Evolutionary conservation across 2,797 vertebrate genomes (phyloP).

Genomic region (Sebastes oblongus): DNA sequence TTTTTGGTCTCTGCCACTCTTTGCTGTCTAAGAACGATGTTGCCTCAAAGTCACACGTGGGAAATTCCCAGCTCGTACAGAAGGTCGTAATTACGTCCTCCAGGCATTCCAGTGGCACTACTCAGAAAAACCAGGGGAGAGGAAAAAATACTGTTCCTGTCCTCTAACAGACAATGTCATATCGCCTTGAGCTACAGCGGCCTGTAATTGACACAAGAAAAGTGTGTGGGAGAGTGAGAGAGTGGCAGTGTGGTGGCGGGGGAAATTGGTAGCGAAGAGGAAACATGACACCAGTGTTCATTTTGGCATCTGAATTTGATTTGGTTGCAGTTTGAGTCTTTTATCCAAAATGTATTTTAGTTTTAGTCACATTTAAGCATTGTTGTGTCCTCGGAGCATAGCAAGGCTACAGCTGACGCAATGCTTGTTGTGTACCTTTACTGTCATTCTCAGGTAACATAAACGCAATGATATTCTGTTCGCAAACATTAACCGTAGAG

Average conservation of each 20-base stretch:
- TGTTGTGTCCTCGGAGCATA: background rate
- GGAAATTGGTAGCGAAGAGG: background rate
- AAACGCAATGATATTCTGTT: background rate
- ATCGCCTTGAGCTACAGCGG: conserved; percentile 7
- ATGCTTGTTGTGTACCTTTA: background rate
- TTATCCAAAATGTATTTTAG: too few relatives aligned
- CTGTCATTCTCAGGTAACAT: background rate
- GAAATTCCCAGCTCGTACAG: conserved; percentile 46
- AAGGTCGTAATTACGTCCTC: conserved; percentile 59
- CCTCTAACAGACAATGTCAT: conserved; percentile 31
- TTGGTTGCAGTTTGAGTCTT: background rate
- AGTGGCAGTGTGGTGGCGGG: too few relatives aligned
- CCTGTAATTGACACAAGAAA: conserved; percentile 14
- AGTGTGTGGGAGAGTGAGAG: background rate
- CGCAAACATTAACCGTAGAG: background rate
- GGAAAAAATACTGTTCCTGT: background rate
- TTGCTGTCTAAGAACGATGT: conserved; percentile 29
- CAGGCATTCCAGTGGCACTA: conserved; percentile 57
- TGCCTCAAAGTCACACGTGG: conserved; percentile 30
- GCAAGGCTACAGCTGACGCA: background rate
- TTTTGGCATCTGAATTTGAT: background rate
- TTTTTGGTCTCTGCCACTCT: background rate
- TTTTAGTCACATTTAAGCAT: background rate
- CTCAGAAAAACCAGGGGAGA: conserved; percentile 12
- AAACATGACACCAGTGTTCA: background rate